Conservation (phyloP, 2,797 vertebrate species). For the Tragelaphus oryx region DNA sequence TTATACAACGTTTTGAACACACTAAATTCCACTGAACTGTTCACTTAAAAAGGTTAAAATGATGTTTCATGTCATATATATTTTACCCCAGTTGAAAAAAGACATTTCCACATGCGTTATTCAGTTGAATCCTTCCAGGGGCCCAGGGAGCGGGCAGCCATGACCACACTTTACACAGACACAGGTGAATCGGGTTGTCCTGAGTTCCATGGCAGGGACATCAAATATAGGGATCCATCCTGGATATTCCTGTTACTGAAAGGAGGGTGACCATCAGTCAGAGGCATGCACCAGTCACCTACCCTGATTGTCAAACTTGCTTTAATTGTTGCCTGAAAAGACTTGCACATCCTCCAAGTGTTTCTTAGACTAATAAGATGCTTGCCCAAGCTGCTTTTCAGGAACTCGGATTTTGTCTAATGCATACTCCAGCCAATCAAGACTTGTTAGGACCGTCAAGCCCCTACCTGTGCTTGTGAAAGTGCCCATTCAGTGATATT, state of each 20-base stretch:
- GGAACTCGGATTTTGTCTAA: neutral
- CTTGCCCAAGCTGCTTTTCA: neutral
- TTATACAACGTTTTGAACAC: neutral
- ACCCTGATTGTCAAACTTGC: neutral
- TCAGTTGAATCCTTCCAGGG: neutral
- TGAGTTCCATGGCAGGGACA: rapidly evolving
- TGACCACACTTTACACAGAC: neutral
- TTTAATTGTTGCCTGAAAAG: neutral
- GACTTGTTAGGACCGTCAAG: neutral
- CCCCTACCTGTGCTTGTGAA: neutral
- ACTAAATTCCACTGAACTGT: neutral
- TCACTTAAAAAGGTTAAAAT: neutral
- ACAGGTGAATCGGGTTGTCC: neutral
- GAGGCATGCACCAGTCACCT: neutral
- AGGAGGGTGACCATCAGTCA: neutral
- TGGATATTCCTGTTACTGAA: neutral
- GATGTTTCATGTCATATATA: neutral
- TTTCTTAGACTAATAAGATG: neutral
- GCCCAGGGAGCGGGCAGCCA: neutral
- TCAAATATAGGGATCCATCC: neutral
- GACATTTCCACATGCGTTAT: neutral
- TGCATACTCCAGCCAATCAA: neutral
- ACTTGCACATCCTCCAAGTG: neutral
- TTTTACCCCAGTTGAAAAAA: neutral
- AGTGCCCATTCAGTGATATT: neutral